Evolutionary conservation across 1,140 invertebrate genomes (phyloP).

Genomic region (Scylla paramamosain): DNA sequence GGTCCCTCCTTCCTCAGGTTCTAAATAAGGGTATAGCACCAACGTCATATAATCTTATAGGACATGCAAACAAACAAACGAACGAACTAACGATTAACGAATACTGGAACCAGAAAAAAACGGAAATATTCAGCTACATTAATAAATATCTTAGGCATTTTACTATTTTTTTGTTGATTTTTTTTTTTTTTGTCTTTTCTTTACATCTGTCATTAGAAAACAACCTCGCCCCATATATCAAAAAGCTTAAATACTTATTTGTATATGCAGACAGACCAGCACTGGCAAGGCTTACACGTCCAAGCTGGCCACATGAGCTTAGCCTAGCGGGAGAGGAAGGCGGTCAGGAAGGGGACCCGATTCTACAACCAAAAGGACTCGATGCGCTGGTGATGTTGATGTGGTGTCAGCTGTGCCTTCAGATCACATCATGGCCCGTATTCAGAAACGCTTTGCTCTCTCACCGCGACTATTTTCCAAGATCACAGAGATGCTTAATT

Average conservation of each 20-base stretch:
- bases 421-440: no score
- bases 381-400: no score
- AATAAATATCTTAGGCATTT: neutral
- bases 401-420: no score
- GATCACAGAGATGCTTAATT: no score
- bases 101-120: neutral
- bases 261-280: neutral
- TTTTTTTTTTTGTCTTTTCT: neutral
- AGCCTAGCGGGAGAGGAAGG: neutral
- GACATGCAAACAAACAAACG: neutral
- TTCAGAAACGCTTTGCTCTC: no score
- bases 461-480: no score
- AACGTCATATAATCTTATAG: neutral
- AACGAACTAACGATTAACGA: neutral
- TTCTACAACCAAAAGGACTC: no score
- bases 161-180: no score
- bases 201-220: neutral
- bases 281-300: neutral
- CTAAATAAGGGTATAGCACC: neutral
- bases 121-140: neutral
- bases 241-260: neutral
- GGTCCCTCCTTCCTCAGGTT: neutral
- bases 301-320: neutral
- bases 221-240: neutral
- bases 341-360: no score